Conservation (phyloP, 1,140 invertebrate genomes). For the Heliconius hermathena region DNA sequence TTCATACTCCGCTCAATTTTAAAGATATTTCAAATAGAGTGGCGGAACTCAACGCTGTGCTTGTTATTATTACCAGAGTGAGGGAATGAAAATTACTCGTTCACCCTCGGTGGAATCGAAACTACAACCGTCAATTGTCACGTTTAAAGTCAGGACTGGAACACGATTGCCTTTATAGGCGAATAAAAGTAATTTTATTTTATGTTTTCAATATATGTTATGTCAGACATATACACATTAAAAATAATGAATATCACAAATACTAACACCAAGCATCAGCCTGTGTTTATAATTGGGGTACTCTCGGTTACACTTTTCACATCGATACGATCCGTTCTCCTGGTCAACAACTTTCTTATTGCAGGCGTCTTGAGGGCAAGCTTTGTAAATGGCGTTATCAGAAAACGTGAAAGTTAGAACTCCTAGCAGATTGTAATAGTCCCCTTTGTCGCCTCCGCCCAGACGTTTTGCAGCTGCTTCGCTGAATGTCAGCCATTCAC, state of each 20-base stretch:
- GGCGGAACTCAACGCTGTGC: no score
- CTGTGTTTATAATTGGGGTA: slow-evolving; percentile 94
- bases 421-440: slow-evolving; percentile 85
- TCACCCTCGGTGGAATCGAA: no score
- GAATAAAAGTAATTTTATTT: no score
- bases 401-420: slow-evolving; percentile 78
- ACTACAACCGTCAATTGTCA: no score
- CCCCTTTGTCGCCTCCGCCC: slow-evolving; percentile 87
- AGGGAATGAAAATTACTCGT: no score
- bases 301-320: slow-evolving; percentile 96
- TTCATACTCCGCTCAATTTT: no score
- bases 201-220: no score
- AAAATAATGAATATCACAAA: not conserved
- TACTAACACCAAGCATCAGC: slow-evolving; percentile 89
- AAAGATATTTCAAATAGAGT: no score
- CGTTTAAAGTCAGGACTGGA: no score
- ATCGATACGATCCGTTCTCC: slow-evolving; percentile 93
- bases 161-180: no score
- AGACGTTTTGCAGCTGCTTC: slow-evolving; percentile 87
- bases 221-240: no score
- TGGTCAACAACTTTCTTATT: slow-evolving; percentile 97
- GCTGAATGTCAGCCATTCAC: slow-evolving; percentile 86
- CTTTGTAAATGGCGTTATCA: slow-evolving; percentile 94
- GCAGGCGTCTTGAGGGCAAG: slow-evolving; percentile 92
- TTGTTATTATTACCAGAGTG: no score